A percentile compares a stretch with the other conserved stretches of the same genome.
These are phyloP conservation scores for Myripristis jacobus DNA, from an alignment of 2,797 vertebrate genomes.

Conservation along the genomic window DNA sequence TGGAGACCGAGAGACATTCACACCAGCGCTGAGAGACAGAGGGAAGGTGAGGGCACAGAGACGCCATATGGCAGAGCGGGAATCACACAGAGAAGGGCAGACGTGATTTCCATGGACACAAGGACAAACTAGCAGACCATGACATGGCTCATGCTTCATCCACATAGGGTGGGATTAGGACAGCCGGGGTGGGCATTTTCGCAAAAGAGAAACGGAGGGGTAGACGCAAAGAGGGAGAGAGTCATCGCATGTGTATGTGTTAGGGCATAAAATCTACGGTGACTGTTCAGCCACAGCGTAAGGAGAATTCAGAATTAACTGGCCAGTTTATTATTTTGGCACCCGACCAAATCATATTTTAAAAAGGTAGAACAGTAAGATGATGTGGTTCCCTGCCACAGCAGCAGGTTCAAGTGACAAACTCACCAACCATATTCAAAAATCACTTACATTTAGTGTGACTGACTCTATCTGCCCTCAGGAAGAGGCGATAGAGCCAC, in stretches of 20 bases:
- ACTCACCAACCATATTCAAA: neutral
- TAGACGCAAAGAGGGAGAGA: neutral
- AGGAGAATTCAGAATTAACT: too few species aligned
- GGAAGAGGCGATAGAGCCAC: too few species aligned
- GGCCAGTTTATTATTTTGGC: neutral
- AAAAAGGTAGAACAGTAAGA: neutral
- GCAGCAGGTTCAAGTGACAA: neutral
- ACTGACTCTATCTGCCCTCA: too few species aligned
- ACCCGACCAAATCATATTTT: neutral
- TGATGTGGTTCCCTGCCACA: neutral
- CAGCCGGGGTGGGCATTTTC: too few species aligned
- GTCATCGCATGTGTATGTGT: too few species aligned
- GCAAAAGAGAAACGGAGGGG: neutral
- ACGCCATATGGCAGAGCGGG: slow-evolving; percentile 23
- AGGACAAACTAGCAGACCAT: slow-evolving; percentile 54
- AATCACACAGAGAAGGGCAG: slow-evolving; percentile 18
- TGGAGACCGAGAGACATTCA: neutral
- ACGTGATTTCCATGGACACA: slow-evolving; percentile 20
- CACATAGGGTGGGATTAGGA: slow-evolving; percentile 18
- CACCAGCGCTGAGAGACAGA: slow-evolving; percentile 21
- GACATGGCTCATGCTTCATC: slow-evolving; percentile 24
- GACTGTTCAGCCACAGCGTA: too few species aligned
- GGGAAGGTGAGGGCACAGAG: slow-evolving; percentile 13
- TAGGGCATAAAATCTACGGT: too few species aligned
- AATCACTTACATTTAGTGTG: neutral